Base-by-base conservation (phyloP, 2,797 vertebrate species). In the Galago senegalensis region DNA sequence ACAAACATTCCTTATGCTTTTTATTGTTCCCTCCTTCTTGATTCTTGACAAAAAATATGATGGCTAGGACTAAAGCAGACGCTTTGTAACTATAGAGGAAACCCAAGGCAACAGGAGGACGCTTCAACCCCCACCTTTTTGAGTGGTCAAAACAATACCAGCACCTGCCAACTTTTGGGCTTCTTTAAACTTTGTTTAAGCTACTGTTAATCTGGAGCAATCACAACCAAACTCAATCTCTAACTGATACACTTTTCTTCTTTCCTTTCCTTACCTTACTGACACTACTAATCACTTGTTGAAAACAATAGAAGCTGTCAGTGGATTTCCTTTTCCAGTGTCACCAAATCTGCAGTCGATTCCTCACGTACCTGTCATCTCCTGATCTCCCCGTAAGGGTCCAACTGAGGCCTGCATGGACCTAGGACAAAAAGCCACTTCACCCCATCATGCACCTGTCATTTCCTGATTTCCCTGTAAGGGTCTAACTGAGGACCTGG, bases 211-310 rank as follows among this genome's bases (percentile, higher is more conserved):
- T 83, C 34, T 89, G 34, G 80, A 79, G 65, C 27, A 27, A 27
- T 67, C 75, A 37, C 46, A 37, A 21, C 11, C 73, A 81, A 87
- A 69, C 69, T 58, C 53, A 73, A 70, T 73, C 87, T 91, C 34
- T 43, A 34, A 58, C 12, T 29, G 82, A 37, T 46, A 40, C 13
- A 8, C 80, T 80, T 81, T 46, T 67, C 60, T 81, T 86, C 65
- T 89, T 63, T 12, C 40, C 67, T 90, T 91, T 81, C 58, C 29
- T n/a, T 87, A 58, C 58, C 75, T 81, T 25, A 87, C 29, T 91
- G 60, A 73, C 56, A 34, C 29, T 65, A 67, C 29, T 92, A 61
- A 87, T 60, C 14, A 82, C 69, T 49, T 82, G 29, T 34, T 67
- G 23, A 4, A 31, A 29, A 40, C 27, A 43, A 60, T 17, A 70